phyloP scores from a whole-genome alignment of 2,888 invertebrate genomes.

The Machimus rusticus region DNA sequence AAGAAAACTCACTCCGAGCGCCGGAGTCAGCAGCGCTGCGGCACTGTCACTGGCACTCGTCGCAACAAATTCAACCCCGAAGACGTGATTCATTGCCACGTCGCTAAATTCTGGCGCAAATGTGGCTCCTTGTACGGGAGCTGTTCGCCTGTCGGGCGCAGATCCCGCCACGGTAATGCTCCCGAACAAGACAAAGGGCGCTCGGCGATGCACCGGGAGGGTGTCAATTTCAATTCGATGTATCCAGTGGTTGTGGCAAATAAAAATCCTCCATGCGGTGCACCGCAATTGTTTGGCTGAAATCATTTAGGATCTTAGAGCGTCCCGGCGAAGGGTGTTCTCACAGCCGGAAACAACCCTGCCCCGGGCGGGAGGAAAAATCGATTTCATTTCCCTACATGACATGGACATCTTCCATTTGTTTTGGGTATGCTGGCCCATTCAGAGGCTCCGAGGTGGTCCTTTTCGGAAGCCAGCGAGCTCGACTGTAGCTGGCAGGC shows the following conservation, averaged over 20 bases:
- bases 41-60: neutral
- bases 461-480: neutral
- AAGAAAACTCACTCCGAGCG: neutral
- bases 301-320: constrained; percentile 2
- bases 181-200: constrained; percentile 2
- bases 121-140: neutral
- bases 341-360: neutral
- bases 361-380: neutral
- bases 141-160: neutral
- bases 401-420: constrained; percentile 18
- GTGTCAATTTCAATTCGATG: constrained; percentile 37
- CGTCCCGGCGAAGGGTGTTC: neutral
- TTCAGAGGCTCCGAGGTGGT: neutral
- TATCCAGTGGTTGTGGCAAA: constrained; percentile 12
- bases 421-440: constrained; percentile 3
- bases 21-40: neutral
- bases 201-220: neutral
- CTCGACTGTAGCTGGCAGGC: neutral
- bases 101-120: constrained; percentile 7
- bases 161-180: neutral
- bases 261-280: constrained; percentile 27
- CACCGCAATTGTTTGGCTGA: constrained; percentile 33
- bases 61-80: neutral
- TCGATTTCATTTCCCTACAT: constrained; percentile 33
- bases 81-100: constrained; percentile 16